phyloP scores from a whole-genome alignment of 2,888 invertebrate species.

The Hyles lineata region DNA sequence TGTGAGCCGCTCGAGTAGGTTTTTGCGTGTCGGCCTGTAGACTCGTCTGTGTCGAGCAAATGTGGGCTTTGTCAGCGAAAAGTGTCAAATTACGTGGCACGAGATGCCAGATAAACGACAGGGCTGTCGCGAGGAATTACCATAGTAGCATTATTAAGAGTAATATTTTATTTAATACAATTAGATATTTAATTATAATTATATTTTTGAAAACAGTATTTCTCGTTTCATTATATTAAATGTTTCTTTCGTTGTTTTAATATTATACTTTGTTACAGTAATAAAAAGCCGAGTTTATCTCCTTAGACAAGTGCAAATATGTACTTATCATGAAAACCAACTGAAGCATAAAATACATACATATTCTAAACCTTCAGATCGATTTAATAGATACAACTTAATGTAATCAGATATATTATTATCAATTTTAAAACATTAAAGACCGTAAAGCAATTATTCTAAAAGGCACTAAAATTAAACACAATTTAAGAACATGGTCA shows the following conservation, averaged over 20 bases:
- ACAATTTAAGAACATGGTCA: conserved; percentile 20
- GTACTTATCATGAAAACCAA: no score
- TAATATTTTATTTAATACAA: no score
- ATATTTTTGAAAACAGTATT: no score
- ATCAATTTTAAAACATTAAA: neutral
- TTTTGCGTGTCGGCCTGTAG: conserved; percentile 72
- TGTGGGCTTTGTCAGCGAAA: conserved; percentile 83
- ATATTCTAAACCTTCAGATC: neutral
- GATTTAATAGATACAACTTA: neutral
- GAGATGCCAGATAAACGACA: conserved; percentile 75
- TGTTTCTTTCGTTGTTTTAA: no score
- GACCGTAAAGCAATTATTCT: conserved; percentile 18
- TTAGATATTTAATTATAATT: no score
- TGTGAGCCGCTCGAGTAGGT: conserved; percentile 63
- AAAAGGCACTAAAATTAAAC: conserved; percentile 21
- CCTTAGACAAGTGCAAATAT: no score
- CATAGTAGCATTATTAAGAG: neutral
- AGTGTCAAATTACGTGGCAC: conserved; percentile 84
- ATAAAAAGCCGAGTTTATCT: no score
- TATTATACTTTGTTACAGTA: no score
- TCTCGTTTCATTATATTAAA: no score
- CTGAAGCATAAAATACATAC: no score
- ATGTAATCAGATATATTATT: neutral
- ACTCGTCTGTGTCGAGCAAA: conserved; percentile 72
- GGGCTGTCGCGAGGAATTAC: conserved; percentile 57